A percentile compares a stretch with the other conserved stretches of the same genome.
phyloP scores from a whole-genome alignment of 2,113 vertebrate genomes.

The Chelonoidis abingdonii region DNA sequence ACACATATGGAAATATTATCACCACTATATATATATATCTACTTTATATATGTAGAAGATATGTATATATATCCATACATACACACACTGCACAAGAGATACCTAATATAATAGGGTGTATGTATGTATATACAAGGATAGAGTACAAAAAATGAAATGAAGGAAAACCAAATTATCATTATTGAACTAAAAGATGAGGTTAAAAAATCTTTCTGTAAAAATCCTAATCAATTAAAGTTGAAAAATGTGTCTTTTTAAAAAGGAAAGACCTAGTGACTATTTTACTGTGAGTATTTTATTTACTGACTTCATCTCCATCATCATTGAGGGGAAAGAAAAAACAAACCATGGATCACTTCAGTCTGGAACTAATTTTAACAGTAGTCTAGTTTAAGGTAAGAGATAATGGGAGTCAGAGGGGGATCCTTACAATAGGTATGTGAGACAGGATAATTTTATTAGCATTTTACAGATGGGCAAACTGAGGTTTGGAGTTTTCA shows the following conservation, averaged over 20 bases:
- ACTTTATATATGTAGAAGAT: neutral
- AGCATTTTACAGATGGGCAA: neutral
- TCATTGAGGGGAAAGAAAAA: neutral
- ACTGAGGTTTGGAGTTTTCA: neutral
- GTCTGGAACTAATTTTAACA: neutral
- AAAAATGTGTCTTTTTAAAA: neutral
- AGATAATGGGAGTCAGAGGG: neutral
- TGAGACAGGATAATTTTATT: neutral
- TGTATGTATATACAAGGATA: rapidly evolving
- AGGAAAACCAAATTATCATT: neutral
- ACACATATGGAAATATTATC: constrained; percentile 16
- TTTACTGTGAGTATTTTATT: constrained; percentile 35
- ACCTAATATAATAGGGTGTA: neutral
- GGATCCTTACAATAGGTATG: neutral
- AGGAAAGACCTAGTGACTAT: neutral
- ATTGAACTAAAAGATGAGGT: neutral
- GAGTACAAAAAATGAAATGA: neutral
- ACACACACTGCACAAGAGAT: neutral
- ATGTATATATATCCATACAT: neutral
- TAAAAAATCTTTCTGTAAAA: neutral
- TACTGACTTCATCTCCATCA: neutral
- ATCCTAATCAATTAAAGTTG: neutral
- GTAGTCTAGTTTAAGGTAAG: neutral
- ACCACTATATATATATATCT: neutral
- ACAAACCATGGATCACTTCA: neutral